These are phyloP conservation scores for Carcinoscorpius rotundicauda DNA, from an alignment of 1,140 invertebrate genomes.

Conservation along the genomic window DNA sequence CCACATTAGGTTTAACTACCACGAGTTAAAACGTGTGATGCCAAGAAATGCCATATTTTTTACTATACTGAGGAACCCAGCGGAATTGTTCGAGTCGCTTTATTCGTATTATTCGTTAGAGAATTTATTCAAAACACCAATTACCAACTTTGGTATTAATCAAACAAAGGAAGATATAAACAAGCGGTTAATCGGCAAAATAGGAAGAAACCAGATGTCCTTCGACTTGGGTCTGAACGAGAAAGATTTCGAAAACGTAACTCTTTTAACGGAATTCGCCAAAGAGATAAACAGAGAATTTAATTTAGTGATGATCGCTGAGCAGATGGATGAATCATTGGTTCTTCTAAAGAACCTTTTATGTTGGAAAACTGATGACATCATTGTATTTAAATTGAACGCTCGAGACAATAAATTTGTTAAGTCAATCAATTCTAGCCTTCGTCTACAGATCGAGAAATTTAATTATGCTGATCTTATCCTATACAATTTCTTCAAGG, in stretches of 20 bases:
- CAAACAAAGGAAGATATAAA: too few species aligned
- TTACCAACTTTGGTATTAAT: too few species aligned
- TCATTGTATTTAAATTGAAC: slow-evolving; percentile 25
- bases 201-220: slow-evolving; percentile 29
- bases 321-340: slow-evolving; percentile 27
- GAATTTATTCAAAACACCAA: slow-evolving; percentile 6
- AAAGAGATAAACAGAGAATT: slow-evolving; percentile 19
- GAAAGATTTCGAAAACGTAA: slow-evolving; percentile 15
- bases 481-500: slow-evolving; percentile 30
- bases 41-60: slow-evolving; percentile 27
- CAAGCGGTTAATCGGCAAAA: background rate
- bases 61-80: slow-evolving; percentile 28
- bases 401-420: slow-evolving; percentile 15
- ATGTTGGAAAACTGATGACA: slow-evolving; percentile 28
- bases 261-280: slow-evolving; percentile 3
- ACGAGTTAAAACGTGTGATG: slow-evolving; percentile 23
- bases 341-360: slow-evolving; percentile 25
- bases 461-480: slow-evolving; percentile 28
- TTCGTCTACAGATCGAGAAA: slow-evolving; percentile 15
- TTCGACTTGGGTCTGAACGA: slow-evolving; percentile 26
- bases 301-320: slow-evolving; percentile 27
- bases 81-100: slow-evolving; percentile 28
- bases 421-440: slow-evolving; percentile 9
- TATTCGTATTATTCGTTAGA: slow-evolving; percentile 25
- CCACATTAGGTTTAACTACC: slow-evolving; percentile 24